Conservation (phyloP, 2,888 invertebrate genomes). For the Brachypalpus laphriformis region DNA sequence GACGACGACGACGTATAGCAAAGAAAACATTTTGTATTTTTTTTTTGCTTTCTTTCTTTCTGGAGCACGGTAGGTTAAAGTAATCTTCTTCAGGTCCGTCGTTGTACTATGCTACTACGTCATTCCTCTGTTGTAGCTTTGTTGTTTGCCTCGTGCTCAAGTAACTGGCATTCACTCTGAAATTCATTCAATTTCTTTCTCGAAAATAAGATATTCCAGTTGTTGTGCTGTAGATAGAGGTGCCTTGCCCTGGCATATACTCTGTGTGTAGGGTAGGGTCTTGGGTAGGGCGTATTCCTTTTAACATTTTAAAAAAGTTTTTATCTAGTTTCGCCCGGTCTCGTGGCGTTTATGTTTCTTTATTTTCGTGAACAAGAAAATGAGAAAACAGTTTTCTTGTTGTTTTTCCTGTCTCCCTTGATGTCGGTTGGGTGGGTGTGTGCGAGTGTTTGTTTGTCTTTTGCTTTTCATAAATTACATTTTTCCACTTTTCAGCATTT, state of each 20-base stretch:
- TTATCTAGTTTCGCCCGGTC: constrained; percentile 70
- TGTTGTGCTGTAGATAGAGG: constrained; percentile 29
- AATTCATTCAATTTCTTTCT: constrained; percentile 67
- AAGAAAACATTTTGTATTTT: constrained; percentile 55
- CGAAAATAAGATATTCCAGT: constrained; percentile 68
- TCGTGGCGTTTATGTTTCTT: constrained; percentile 68
- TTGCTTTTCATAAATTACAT: constrained; percentile 73
- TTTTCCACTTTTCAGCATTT: constrained; percentile 74
- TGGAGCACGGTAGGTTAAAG: constrained; percentile 42
- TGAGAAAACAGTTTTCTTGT: constrained; percentile 51
- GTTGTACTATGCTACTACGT: constrained; percentile 29
- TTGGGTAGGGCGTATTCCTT: constrained; percentile 55
- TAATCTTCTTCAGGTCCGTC: constrained; percentile 25
- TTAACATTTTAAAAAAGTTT: constrained; percentile 70
- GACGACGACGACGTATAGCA: constrained; percentile 16
- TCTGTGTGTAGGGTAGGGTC: constrained; percentile 14
- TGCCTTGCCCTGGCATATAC: neutral
- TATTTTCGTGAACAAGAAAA: constrained; percentile 52
- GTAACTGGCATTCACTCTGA: constrained; percentile 43
- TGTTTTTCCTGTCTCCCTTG: constrained; percentile 19
- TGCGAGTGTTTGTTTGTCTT: constrained; percentile 63
- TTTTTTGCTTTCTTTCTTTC: neutral
- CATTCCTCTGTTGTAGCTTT: constrained; percentile 20
- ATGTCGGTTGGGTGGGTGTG: constrained; percentile 13
- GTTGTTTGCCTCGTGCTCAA: constrained; percentile 23